Conservation (phyloP, 2,888 invertebrate genomes). For the Dendrolimus pini region DNA sequence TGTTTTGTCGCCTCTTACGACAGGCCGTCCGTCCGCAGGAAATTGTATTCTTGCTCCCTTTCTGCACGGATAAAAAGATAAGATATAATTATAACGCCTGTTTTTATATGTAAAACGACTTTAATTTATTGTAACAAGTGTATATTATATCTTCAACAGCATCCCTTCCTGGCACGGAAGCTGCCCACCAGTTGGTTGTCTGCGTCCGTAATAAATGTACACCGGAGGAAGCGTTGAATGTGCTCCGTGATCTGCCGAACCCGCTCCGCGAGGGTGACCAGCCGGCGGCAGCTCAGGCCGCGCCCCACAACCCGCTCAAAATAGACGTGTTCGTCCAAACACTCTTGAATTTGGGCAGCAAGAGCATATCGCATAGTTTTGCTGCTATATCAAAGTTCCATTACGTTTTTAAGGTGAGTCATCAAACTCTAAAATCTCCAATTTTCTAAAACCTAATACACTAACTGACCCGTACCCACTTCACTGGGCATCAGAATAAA, state of each 20-base stretch:
- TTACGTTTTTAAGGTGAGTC: slow-evolving; percentile 88
- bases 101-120: no score
- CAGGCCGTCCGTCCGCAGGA: no score
- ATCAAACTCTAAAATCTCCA: neutral
- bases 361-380: slow-evolving; percentile 98
- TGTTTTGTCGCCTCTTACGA: no score
- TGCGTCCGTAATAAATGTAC: slow-evolving; percentile 93
- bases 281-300: slow-evolving; percentile 78
- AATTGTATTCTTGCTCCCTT: no score
- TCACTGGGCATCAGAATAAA: no score
- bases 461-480: no score
- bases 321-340: slow-evolving; percentile 99
- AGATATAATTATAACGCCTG: no score
- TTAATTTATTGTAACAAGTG: no score
- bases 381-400: slow-evolving; percentile 99
- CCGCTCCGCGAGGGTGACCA: slow-evolving; percentile 84
- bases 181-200: slow-evolving; percentile 90
- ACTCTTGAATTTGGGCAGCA: slow-evolving; percentile 93
- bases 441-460: no score
- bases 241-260: slow-evolving; percentile 91
- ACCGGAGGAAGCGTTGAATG: slow-evolving; percentile 91
- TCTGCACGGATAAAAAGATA: no score
- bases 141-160: slow-evolving; percentile 57
- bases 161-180: slow-evolving; percentile 85
- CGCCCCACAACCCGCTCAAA: slow-evolving; percentile 92